These are phyloP conservation scores for Eulemur coronatus DNA, from an alignment of 2,797 vertebrate genomes.

Conservation along the genomic window DNA sequence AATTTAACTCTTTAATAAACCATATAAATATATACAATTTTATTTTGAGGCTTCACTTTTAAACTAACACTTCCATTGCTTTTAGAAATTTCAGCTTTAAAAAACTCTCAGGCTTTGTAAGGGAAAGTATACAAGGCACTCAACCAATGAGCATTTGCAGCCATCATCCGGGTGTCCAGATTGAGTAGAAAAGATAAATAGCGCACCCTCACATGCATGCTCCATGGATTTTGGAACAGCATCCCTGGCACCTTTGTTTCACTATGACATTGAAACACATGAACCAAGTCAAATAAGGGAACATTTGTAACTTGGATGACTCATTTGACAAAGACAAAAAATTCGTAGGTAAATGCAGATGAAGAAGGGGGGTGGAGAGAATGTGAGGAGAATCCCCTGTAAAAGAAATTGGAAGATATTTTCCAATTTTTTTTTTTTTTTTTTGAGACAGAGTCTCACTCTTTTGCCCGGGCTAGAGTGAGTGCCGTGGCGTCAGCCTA, in stretches of 20 bases:
- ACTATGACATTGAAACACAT: background rate
- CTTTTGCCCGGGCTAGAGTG: no score
- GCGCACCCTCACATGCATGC: background rate
- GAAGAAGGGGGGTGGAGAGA: background rate
- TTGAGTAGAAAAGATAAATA: background rate
- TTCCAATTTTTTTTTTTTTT: background rate
- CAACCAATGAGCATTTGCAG: background rate
- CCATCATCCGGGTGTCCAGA: background rate
- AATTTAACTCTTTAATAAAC: slow-evolving; percentile 15
- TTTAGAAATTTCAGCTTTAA: slow-evolving; percentile 27
- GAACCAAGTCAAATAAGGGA: background rate
- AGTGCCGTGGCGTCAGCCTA: no score
- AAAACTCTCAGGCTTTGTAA: background rate
- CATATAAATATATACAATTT: background rate
- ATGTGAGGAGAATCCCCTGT: background rate
- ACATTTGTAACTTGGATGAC: background rate
- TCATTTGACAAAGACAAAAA: slow-evolving; percentile 1
- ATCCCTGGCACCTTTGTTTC: background rate
- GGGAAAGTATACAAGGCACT: background rate
- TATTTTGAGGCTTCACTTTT: background rate
- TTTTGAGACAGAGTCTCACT: no score
- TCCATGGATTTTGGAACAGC: background rate
- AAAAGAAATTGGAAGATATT: background rate
- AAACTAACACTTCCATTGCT: background rate
- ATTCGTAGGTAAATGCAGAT: background rate